phyloP scores from a whole-genome alignment of 2,797 vertebrate species.

The Pangasius sanitwongsei region DNA sequence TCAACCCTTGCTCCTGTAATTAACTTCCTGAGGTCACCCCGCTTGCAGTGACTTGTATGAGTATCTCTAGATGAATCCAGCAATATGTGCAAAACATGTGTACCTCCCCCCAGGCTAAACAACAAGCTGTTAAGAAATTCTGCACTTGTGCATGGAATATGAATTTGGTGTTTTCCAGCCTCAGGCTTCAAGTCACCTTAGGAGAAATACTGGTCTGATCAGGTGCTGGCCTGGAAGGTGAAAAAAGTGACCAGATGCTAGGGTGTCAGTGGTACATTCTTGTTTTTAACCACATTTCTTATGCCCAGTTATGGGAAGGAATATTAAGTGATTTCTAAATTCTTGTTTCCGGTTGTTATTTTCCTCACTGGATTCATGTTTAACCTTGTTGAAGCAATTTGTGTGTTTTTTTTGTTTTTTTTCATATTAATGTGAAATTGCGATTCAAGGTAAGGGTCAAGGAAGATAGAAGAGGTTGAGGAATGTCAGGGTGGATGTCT shows the following conservation, averaged over 20 bases:
- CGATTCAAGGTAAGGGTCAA: neutral
- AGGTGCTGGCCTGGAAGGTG: constrained; percentile 35
- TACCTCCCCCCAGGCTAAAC: constrained; percentile 54
- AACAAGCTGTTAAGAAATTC: constrained; percentile 54
- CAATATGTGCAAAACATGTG: constrained; percentile 50
- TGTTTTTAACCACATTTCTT: constrained; percentile 24
- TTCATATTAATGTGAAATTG: constrained; percentile 1
- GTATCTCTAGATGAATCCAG: constrained; percentile 42
- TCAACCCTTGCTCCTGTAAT: constrained; percentile 49
- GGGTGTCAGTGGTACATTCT: constrained; percentile 44
- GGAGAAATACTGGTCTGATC: constrained; percentile 40
- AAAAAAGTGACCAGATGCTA: constrained; percentile 50
- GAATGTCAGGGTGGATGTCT: neutral
- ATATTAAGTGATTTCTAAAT: constrained; percentile 31
- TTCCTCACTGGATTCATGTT: constrained; percentile 10
- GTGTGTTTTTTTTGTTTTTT: neutral
- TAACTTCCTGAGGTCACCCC: constrained; percentile 54
- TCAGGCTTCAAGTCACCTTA: constrained; percentile 47
- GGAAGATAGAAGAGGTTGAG: constrained; percentile 13
- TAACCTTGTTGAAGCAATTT: constrained; percentile 24
- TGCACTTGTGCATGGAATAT: constrained; percentile 52
- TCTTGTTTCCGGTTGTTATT: constrained; percentile 4
- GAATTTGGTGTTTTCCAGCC: constrained; percentile 49
- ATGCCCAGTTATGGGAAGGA: constrained; percentile 1
- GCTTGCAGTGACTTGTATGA: constrained; percentile 41